Base-by-base conservation (phyloP, 92 coral and sea anemone species). In the Zoanthus solanderi region DNA sequence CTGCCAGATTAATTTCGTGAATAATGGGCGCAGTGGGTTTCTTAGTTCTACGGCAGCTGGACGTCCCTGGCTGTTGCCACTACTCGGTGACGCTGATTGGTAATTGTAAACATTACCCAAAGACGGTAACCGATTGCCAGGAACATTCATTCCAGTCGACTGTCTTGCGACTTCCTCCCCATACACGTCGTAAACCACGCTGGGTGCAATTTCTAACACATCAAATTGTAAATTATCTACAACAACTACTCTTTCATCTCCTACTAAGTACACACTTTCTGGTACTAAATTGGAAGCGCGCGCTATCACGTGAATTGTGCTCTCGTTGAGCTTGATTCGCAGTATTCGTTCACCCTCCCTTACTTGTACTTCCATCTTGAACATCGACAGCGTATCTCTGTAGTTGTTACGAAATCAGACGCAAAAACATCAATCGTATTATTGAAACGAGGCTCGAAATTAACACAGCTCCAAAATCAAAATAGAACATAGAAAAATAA, bases 21-120 rank as follows among this genome's bases (percentile, higher is more conserved):
- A 16, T 42, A 10, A 18, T 42, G 47, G 78, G 18, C 60, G n/a
- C n/a, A n/a, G 54, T 5, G 58, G 78, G 7, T 45, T 74, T 5
- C 58, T 48, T 50, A 74, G 47, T 74, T 57, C 78, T 17, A 74
- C 78, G 42, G 54, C 78, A 44, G 78, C 29, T 47, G 78, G 78
- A 17, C 54, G 58, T 15, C n/a, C 32, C n/a, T 42, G 48, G 47
- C 58, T 74, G n/a, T n/a, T n/a, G n/a, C n/a, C n/a, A n/a, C n/a
- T n/a, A n/a, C n/a, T n/a, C n/a, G n/a, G n/a, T n/a, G n/a, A n/a
- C n/a, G n/a, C n/a, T n/a, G n/a, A n/a, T n/a, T n/a, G n/a, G n/a
- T n/a, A n/a, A n/a, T n/a, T n/a, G n/a, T n/a, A n/a, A n/a, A n/a
- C n/a, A n/a, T n/a, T n/a, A n/a, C n/a, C n/a, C n/a, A n/a, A n/a